These are phyloP conservation scores for Ephialtes manifestator DNA, from an alignment of 2,888 invertebrate genomes.

Conservation along the genomic window DNA sequence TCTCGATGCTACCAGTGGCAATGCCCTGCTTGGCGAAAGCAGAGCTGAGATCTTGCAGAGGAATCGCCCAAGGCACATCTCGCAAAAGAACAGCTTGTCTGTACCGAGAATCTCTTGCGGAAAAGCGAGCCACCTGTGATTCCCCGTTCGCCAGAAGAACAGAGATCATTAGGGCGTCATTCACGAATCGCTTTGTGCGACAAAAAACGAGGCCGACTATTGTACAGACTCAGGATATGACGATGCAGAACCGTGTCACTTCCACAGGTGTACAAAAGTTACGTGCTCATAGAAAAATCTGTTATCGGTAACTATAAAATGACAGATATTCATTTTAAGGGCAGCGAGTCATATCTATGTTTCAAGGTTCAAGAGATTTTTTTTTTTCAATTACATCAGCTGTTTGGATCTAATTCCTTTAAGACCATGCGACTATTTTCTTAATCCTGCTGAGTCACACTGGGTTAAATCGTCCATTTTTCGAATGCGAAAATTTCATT, in stretches of 20 bases:
- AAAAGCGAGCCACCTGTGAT: constrained; percentile 84
- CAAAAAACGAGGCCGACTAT: constrained; percentile 17
- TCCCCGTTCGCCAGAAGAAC: neutral
- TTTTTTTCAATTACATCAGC: too few relatives aligned
- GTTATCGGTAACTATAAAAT: neutral
- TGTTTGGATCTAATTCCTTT: too few relatives aligned
- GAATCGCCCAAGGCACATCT: constrained; percentile 87
- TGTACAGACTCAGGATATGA: neutral
- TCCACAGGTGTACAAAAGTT: neutral
- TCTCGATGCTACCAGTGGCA: constrained; percentile 83
- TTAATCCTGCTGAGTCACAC: too few relatives aligned
- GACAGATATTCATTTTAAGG: too few relatives aligned
- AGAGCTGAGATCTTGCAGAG: constrained; percentile 86
- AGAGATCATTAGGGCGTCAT: constrained; percentile 20
- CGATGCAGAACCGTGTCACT: neutral
- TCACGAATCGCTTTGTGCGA: neutral
- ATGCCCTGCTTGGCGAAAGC: constrained; percentile 86
- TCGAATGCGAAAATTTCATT: too few relatives aligned
- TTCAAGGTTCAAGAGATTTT: too few relatives aligned
- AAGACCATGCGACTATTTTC: too few relatives aligned
- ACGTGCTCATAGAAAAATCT: neutral
- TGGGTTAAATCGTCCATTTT: too few relatives aligned
- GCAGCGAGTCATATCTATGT: too few relatives aligned
- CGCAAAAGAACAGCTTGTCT: constrained; percentile 85
- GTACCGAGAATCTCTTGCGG: constrained; percentile 84